Base-by-base conservation (phyloP, 2,888 invertebrate species). In the Ligdia adustata region DNA sequence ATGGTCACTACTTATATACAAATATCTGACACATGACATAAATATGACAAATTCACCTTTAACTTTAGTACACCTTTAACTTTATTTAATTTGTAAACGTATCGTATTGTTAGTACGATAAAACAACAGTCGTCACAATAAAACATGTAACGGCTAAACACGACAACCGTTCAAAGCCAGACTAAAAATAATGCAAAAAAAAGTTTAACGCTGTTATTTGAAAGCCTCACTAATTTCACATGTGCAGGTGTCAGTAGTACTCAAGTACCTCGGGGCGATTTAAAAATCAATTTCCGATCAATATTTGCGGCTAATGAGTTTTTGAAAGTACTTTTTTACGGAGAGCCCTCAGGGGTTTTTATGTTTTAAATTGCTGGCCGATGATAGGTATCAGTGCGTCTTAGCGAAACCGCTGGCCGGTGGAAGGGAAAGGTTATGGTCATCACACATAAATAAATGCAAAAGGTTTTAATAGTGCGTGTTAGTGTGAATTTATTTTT, bases 241-340 rank as follows among this genome's bases (percentile, higher is more conserved):
- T 20, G 42, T 33, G 51, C 51, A 52, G 51, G 51, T 52, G 51
- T 46, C 28, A 42, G 29, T 27, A 14, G 16, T 28, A 27, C 29
- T 33, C 12, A n/a, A n/a, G 29, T 20, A 16, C 43, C 54, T 12
- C 27, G 31, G n/a, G 49, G 54, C 49, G 33, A 1, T 54, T 49
- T 4, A 15, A 52, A 57, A 58, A 56, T 52, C 52, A 50, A 52
- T 59, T 56, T 56, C 48, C 31, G 52, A 54, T 59, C 54, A 52
- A 52, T 56, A 54, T 52, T 58, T 45, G 43, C 39, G 52, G 56
- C 52, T 59, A 59, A 59, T 59, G 56, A 55, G 41, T 49, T 55
- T 57, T 53, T 50, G 26, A 54, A 53, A 38, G 49, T 41, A 52
- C 46, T 45, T 49, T 22, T 54, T 56, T 52, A 53, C 40, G 48